These are phyloP conservation scores for Pongo abelii DNA, from an alignment of 2,113 vertebrate genomes.

Conservation along the genomic window DNA sequence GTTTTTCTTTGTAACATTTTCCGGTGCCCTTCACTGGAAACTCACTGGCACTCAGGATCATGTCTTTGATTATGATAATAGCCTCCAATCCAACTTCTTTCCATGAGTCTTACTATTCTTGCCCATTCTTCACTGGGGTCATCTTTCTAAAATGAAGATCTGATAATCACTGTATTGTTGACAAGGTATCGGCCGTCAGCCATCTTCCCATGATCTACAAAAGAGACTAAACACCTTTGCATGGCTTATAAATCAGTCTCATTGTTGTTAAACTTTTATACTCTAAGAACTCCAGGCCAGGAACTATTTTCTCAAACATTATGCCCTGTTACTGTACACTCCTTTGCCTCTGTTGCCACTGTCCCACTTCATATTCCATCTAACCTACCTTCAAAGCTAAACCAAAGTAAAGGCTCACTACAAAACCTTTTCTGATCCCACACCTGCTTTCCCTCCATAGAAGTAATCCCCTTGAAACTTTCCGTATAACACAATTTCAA, in stretches of 20 bases:
- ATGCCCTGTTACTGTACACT: background rate
- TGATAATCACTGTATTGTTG: background rate
- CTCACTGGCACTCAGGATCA: background rate
- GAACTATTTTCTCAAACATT: background rate
- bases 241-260: background rate
- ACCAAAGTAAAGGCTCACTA: background rate
- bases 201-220: background rate
- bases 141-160: constrained; percentile 2
- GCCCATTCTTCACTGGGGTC: background rate
- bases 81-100: background rate
- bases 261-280: background rate
- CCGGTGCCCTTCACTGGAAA: background rate
- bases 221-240: background rate
- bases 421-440: background rate
- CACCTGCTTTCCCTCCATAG: background rate
- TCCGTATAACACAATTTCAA: background rate
- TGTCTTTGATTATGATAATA: background rate
- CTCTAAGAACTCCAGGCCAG: background rate
- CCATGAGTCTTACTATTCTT: background rate
- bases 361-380: background rate
- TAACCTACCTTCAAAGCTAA: constrained; percentile 28
- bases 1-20: background rate
- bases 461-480: background rate
- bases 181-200: background rate
- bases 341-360: background rate